Percentiles rank a stretch among this genome's conserved stretches.
Conservation (phyloP, 2,888 invertebrate species). For the Eudasyphora cyanicolor region DNA sequence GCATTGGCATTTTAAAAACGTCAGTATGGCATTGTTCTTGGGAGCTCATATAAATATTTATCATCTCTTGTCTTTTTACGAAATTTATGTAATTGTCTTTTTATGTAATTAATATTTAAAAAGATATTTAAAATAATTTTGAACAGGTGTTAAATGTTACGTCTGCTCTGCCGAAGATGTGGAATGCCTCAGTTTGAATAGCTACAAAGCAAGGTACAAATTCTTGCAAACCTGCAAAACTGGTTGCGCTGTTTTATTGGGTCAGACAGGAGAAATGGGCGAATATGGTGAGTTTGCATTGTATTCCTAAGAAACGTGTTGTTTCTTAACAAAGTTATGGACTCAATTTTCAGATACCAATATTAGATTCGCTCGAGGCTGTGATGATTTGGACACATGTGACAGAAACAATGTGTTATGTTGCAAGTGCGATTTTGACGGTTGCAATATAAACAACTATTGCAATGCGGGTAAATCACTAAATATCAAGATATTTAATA, state of each 20-base stretch:
- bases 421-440: not conserved
- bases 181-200: not conserved
- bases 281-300: not conserved
- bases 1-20: too few species aligned
- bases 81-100: too few species aligned
- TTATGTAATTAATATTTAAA: too few species aligned
- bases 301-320: not conserved
- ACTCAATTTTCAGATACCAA: not conserved
- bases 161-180: not conserved
- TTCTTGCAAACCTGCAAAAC: not conserved
- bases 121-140: too few species aligned
- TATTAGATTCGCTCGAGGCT: not conserved
- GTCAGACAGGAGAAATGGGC: not conserved
- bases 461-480: too few species aligned
- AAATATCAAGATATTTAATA: too few species aligned
- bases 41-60: too few species aligned
- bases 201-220: not conserved
- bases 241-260: not conserved
- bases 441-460: constrained; percentile 9
- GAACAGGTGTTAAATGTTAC: not conserved
- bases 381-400: constrained; percentile 3
- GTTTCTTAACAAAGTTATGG: not conserved
- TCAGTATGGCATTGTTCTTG: too few species aligned
- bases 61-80: too few species aligned
- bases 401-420: not conserved